These are phyloP conservation scores for Drosophila repleta DNA, from an alignment of 1,140 invertebrate genomes.

Conservation along the genomic window DNA sequence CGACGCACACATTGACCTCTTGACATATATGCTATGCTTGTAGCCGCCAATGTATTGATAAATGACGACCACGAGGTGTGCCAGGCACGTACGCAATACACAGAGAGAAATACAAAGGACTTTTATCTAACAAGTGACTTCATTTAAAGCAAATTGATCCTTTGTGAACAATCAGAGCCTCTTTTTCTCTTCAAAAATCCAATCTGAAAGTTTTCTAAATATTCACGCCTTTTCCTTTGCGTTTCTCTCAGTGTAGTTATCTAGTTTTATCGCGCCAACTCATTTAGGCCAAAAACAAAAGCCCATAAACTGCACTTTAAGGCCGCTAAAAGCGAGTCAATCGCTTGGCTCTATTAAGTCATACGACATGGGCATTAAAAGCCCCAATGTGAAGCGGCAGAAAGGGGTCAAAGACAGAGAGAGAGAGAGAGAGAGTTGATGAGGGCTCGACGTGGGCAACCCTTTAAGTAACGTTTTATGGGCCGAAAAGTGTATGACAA, in stretches of 20 bases:
- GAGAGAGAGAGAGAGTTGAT: too few species aligned
- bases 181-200: too few species aligned
- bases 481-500: conserved; percentile 81
- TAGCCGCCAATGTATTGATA: conserved; percentile 65
- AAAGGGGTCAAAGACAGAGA: neutral
- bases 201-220: too few species aligned
- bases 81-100: neutral
- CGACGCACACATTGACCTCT: conserved; percentile 54
- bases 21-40: conserved; percentile 38
- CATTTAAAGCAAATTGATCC: too few species aligned
- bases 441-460: conserved; percentile 10
- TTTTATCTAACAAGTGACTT: neutral
- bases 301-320: neutral
- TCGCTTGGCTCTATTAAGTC: conserved; percentile 16
- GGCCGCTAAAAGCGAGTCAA: conserved; percentile 11
- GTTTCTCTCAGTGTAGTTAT: neutral
- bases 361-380: conserved; percentile 21
- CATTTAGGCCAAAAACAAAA: neutral
- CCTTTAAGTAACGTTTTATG: conserved; percentile 64
- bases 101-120: neutral
- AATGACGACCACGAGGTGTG: conserved; percentile 42
- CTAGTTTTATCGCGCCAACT: neutral
- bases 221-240: neutral
- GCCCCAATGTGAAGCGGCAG: conserved; percentile 5
- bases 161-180: too few species aligned